A percentile compares a stretch with the other conserved stretches of the same genome.
phyloP scores from a whole-genome alignment of 2,113 vertebrate genomes.

The Sakesphorus luctuosus region DNA sequence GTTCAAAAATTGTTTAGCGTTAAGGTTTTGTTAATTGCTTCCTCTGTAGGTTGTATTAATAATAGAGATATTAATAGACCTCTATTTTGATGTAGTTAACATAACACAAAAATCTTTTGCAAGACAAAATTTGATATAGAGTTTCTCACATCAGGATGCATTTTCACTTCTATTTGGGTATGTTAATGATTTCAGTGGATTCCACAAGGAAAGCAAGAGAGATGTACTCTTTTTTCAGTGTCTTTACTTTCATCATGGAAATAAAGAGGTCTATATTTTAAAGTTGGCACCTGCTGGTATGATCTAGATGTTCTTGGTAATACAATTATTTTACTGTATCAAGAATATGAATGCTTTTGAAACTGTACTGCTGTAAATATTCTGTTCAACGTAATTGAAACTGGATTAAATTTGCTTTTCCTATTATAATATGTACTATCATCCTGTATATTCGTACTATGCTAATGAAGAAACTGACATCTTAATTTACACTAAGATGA shows the following conservation, averaged over 20 bases:
- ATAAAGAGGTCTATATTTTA: neutral
- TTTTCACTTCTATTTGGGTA: neutral
- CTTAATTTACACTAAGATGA: neutral
- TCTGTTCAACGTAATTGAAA: neutral
- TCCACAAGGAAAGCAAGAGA: neutral
- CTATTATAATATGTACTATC: neutral
- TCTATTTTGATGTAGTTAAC: neutral
- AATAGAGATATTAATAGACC: neutral
- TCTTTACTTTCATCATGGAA: neutral
- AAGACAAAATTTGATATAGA: neutral
- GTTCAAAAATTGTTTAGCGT: slow-evolving; percentile 33
- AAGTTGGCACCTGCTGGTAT: neutral
- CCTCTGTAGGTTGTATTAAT: slow-evolving; percentile 8
- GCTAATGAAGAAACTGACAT: neutral
- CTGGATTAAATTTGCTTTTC: neutral
- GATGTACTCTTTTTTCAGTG: neutral
- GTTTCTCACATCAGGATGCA: neutral
- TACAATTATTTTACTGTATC: neutral
- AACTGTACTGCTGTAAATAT: neutral
- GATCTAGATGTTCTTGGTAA: neutral
- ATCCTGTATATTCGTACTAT: neutral
- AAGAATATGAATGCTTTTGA: neutral
- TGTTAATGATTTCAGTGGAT: neutral
- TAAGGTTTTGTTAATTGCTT: slow-evolving; percentile 35
- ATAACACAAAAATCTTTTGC: neutral